Percentiles rank a stretch among this genome's conserved stretches.
Conservation (phyloP, 1,140 invertebrate species). For the Augochlora pura region DNA sequence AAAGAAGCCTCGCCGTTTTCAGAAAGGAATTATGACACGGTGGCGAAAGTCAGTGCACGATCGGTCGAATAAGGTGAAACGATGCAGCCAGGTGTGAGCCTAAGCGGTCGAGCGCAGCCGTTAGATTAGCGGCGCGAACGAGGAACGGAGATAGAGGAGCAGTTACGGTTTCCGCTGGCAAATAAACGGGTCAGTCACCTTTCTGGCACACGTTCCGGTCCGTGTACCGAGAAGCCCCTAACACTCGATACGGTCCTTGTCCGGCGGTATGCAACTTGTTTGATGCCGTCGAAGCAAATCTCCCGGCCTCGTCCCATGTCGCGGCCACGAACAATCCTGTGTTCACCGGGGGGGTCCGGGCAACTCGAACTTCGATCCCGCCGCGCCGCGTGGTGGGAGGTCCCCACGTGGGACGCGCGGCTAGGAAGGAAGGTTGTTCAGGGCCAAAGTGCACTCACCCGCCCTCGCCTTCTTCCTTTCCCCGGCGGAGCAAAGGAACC, state of each 20-base stretch:
- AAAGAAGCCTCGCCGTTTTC: no score
- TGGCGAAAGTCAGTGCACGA: no score
- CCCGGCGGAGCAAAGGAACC: constrained; percentile 38
- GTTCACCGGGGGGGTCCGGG: constrained; percentile 8
- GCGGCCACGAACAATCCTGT: constrained; percentile 24
- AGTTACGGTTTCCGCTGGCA: neutral
- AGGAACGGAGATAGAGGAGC: neutral
- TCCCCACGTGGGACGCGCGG: constrained; percentile 13
- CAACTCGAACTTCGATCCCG: constrained; percentile 2
- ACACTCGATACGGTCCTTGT: constrained; percentile 26
- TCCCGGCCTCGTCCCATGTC: constrained; percentile 11
- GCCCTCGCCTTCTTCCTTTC: neutral
- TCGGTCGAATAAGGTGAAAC: no score
- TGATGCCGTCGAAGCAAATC: constrained; percentile 25
- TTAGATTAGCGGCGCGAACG: neutral
- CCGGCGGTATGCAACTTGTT: constrained; percentile 30
- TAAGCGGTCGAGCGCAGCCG: neutral
- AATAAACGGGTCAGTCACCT: neutral
- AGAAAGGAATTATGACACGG: no score
- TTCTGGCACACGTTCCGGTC: constrained; percentile 23
- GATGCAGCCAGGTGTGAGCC: no score
- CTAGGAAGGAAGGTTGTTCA: constrained; percentile 12
- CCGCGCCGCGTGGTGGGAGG: neutral
- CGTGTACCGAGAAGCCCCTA: constrained; percentile 6
- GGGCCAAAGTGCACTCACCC: constrained; percentile 26